Conservation (phyloP, 2,888 invertebrate genomes). For the Halocaridina rubra region DNA sequence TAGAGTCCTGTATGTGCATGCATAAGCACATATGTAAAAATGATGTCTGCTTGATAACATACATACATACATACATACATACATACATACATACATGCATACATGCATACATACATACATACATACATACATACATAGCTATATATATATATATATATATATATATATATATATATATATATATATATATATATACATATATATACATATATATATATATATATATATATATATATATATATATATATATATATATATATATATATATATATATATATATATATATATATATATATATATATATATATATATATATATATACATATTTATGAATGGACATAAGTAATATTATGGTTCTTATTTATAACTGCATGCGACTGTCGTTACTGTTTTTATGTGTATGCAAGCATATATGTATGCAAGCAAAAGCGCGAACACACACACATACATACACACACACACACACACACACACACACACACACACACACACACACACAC, state of each 20-base stretch:
- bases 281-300: background rate
- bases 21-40: background rate
- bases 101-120: slow-evolving; percentile 9
- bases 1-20: background rate
- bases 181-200: slow-evolving; percentile 16
- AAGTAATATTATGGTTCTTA: background rate
- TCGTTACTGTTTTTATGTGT: too few species aligned
- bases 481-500: too few species aligned
- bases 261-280: background rate
- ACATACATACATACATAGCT: background rate
- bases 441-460: too few species aligned
- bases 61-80: background rate
- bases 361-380: too few species aligned
- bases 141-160: background rate
- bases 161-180: slow-evolving; percentile 19
- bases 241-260: background rate
- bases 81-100: background rate
- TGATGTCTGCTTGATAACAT: background rate
- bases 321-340: background rate
- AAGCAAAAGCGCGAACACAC: too few species aligned
- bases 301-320: background rate
- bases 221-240: background rate
- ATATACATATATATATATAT: slow-evolving; percentile 15
- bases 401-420: too few species aligned
- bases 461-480: too few species aligned